phyloP scores from a whole-genome alignment of 1,140 invertebrate species.

The Cepaea nemoralis region DNA sequence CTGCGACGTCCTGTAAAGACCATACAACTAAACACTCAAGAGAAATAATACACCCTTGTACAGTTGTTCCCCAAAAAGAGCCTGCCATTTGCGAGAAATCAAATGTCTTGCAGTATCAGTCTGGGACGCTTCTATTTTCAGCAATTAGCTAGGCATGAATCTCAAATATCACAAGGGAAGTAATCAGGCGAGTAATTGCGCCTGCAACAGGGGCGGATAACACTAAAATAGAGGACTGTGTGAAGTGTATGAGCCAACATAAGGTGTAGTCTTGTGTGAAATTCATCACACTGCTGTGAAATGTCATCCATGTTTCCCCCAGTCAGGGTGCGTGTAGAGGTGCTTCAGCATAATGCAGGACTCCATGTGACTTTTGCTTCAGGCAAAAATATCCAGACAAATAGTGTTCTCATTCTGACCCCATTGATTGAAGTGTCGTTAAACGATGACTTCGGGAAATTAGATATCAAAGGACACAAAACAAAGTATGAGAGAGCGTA shows the following conservation, averaged over 20 bases:
- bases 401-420: neutral
- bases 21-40: no score
- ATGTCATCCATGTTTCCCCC: neutral
- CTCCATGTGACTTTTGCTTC: neutral
- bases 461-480: no score
- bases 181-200: conserved; percentile 15
- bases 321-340: neutral
- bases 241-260: neutral
- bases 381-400: neutral
- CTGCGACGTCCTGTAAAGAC: no score
- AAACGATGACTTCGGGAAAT: no score
- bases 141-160: neutral
- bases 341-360: neutral
- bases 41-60: no score
- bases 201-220: conserved; percentile 12
- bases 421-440: neutral
- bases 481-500: no score
- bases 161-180: neutral
- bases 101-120: neutral
- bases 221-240: neutral
- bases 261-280: conserved; percentile 2
- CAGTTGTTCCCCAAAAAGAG: no score
- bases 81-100: no score
- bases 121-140: neutral
- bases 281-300: neutral